phyloP scores from a whole-genome alignment of 1,140 invertebrate genomes.

The Drosophila cardini region DNA sequence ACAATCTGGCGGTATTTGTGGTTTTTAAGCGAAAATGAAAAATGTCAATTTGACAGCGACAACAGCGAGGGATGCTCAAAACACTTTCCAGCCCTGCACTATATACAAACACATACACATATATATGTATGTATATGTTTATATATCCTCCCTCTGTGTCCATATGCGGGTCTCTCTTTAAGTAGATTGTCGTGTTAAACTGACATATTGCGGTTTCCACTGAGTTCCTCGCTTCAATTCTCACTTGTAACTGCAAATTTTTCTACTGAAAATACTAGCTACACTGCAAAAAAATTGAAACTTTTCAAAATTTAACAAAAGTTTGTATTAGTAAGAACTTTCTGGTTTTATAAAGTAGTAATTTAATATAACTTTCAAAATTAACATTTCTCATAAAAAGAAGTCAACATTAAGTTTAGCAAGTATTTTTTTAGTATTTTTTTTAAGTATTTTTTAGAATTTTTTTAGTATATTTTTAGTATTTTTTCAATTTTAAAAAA shows the following conservation, averaged over 20 bases:
- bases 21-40: conserved; percentile 68
- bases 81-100: background rate
- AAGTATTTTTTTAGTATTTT: no score
- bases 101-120: background rate
- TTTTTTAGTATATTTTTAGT: no score
- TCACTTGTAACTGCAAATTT: conserved; percentile 18
- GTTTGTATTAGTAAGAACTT: no score
- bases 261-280: conserved; percentile 40
- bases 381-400: no score
- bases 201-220: conserved; percentile 54
- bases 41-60: conserved; percentile 71
- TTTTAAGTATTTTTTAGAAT: no score
- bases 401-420: no score
- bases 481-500: no score
- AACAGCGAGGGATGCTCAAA: conserved; percentile 37
- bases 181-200: conserved; percentile 72
- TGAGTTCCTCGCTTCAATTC: conserved; percentile 7
- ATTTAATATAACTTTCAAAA: no score
- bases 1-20: conserved; percentile 69
- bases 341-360: no score
- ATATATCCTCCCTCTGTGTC: background rate
- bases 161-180: conserved; percentile 44
- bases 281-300: no score
- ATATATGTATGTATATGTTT: background rate
- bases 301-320: no score